Base-by-base conservation (phyloP, 2,797 vertebrate species). In the Melopsittacus undulatus region DNA sequence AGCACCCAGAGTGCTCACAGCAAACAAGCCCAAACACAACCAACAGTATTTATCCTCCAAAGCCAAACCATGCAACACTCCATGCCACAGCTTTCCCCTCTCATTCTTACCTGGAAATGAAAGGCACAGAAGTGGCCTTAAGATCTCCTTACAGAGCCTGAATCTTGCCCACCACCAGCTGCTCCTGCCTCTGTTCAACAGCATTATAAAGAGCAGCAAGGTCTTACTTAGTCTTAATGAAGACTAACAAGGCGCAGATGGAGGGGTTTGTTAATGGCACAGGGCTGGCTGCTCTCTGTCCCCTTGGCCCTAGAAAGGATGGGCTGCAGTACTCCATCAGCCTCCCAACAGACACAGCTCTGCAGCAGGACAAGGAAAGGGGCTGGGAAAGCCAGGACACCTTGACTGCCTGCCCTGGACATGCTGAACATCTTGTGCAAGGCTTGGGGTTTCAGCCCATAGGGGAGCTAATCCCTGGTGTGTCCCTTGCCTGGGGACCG, bases 1-100 rank as follows among this genome's bases (percentile, higher is more conserved):
- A 73, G 34, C 78, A 63, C 63, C 12, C 9, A 29, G 4, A n/a
- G 36, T 34, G 63, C 51, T 76, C 75, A 12, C 64, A 63, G 18
- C 83, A 82, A 79, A 77, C 24, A 15, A 32, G 26, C 57, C 52
- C 75, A 36, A 51, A 23, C 15, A 11, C 21, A 34, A 32, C 66
- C 49, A 34, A 34, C 20, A 40, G 27, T 9, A 67, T 82, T 79
- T 15, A 49, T 5, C 12, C 74, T 34, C 59, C 46, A 38, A 69
- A 74, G 32, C 32, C 73, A 86, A 69, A 40, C 5, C 6, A 8
- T 7, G 11, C 3, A 67, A 32, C 7, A 2, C 42, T 42, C 17
- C 38, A 10, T 2, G 2, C 64, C 0, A 0, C 38, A 40, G 6
- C 32, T 51, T 26, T 43, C 40, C 15, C 38, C 32, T 40, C 36